These are phyloP conservation scores for Rhea americana DNA, from an alignment of 2,113 vertebrate genomes.

Conservation along the genomic window DNA sequence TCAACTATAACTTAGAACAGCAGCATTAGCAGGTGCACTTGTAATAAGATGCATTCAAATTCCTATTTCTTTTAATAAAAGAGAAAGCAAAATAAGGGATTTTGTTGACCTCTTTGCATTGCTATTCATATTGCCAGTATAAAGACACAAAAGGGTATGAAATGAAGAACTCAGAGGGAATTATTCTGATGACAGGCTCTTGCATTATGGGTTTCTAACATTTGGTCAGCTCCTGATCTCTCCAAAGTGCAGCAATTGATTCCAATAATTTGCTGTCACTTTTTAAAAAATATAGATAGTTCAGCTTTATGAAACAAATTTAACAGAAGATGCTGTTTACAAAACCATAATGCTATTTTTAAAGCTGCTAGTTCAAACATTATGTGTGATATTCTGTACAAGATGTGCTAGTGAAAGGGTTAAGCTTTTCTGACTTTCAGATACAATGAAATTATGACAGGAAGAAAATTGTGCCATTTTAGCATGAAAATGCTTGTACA, in stretches of 20 bases:
- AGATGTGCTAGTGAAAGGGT: conserved; percentile 78
- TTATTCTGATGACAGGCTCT: conserved; percentile 58
- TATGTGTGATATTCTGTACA: conserved; percentile 23
- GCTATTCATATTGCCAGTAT: conserved; percentile 10
- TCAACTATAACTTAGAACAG: not conserved
- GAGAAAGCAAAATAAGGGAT: conserved; percentile 30
- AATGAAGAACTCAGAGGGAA: conserved; percentile 66
- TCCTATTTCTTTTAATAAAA: conserved; percentile 47
- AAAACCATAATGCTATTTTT: conserved; percentile 57
- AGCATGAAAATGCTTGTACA: conserved; percentile 91
- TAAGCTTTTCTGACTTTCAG: conserved; percentile 85
- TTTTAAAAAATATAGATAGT: conserved; percentile 50
- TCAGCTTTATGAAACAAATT: conserved; percentile 64
- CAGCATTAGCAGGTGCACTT: not conserved
- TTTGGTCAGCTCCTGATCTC: conserved; percentile 62
- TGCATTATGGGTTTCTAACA: conserved; percentile 12
- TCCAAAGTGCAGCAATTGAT: conserved; percentile 60
- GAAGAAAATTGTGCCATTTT: conserved; percentile 90
- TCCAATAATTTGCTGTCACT: conserved; percentile 72
- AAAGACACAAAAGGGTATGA: conserved; percentile 61
- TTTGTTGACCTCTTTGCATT: conserved; percentile 58
- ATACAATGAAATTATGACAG: conserved; percentile 91
- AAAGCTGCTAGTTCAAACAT: conserved; percentile 49
- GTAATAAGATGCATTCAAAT: conserved; percentile 38
- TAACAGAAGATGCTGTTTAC: conserved; percentile 68